phyloP scores from a whole-genome alignment of 2,888 invertebrate genomes.

The Nymphalis polychloros region DNA sequence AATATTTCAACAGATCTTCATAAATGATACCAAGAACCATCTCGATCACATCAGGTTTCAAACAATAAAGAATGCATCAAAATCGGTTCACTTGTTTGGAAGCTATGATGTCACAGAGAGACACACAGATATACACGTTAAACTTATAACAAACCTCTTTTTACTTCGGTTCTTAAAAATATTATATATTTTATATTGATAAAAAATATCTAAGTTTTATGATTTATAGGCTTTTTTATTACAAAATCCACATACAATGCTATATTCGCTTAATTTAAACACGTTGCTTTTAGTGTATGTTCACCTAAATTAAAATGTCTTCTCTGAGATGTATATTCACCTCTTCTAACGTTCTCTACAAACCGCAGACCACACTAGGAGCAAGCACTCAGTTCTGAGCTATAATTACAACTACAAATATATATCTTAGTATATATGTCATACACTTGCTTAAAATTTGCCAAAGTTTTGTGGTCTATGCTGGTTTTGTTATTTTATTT shows the following conservation, averaged over 20 bases:
- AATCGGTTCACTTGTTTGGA: too few species aligned
- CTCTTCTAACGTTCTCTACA: slow-evolving; percentile 30
- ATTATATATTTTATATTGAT: too few species aligned
- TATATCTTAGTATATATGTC: slow-evolving; percentile 2
- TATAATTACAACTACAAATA: slow-evolving; percentile 31
- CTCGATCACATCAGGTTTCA: too few species aligned
- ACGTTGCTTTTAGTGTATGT: slow-evolving; percentile 25
- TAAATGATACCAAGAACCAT: too few species aligned
- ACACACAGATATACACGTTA: too few species aligned
- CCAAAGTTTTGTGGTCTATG: background rate
- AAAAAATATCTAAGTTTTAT: too few species aligned
- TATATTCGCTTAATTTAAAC: slow-evolving; percentile 13
- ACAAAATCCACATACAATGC: background rate
- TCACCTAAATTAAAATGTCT: slow-evolving; percentile 24
- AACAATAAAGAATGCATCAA: too few species aligned
- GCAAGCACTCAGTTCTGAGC: slow-evolving; percentile 31
- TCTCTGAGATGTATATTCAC: slow-evolving; percentile 32
- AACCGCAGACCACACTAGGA: slow-evolving; percentile 36
- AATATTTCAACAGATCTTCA: too few species aligned
- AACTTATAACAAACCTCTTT: too few species aligned
- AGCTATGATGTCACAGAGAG: too few species aligned
- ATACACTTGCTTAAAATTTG: slow-evolving; percentile 1
- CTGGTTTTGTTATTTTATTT: background rate
- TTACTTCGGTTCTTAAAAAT: too few species aligned
- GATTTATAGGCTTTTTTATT: background rate